Conservation (phyloP, 1,140 invertebrate species). For the Gryllus bimaculatus region DNA sequence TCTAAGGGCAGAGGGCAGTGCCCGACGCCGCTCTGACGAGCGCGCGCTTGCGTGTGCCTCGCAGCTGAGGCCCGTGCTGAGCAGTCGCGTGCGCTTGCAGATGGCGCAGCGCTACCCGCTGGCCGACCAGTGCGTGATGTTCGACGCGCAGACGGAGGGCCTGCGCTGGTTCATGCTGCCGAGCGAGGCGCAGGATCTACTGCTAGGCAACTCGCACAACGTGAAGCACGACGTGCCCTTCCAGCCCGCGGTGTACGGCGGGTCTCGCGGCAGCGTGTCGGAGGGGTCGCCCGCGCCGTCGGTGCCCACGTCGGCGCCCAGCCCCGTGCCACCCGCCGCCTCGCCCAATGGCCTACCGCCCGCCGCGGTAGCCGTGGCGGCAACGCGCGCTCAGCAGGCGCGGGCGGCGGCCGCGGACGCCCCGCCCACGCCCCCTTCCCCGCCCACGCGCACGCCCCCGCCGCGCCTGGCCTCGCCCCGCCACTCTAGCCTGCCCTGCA, state of each 20-base stretch:
- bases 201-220: slow-evolving; percentile 59
- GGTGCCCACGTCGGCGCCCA: not conserved
- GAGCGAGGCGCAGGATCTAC: slow-evolving; percentile 60
- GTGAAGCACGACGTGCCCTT: slow-evolving; percentile 66
- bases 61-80: too few species aligned
- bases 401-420: too few species aligned
- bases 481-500: slow-evolving; percentile 13
- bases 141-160: slow-evolving; percentile 52
- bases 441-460: not conserved
- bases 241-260: slow-evolving; percentile 41
- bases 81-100: slow-evolving; percentile 32
- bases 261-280: slow-evolving; percentile 23
- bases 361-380: too few species aligned
- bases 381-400: too few species aligned
- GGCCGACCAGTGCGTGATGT: slow-evolving; percentile 62
- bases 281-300: not conserved
- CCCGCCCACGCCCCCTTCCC: not conserved
- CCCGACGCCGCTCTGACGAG: too few species aligned
- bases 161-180: slow-evolving; percentile 81
- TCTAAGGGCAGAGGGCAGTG: too few species aligned
- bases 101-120: slow-evolving; percentile 60
- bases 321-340: not conserved
- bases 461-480: slow-evolving; percentile 14
- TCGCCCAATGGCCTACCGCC: not conserved
- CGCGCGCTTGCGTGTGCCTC: too few species aligned